Conservation (phyloP, 2,113 vertebrate species). For the Blennius ocellaris region DNA sequence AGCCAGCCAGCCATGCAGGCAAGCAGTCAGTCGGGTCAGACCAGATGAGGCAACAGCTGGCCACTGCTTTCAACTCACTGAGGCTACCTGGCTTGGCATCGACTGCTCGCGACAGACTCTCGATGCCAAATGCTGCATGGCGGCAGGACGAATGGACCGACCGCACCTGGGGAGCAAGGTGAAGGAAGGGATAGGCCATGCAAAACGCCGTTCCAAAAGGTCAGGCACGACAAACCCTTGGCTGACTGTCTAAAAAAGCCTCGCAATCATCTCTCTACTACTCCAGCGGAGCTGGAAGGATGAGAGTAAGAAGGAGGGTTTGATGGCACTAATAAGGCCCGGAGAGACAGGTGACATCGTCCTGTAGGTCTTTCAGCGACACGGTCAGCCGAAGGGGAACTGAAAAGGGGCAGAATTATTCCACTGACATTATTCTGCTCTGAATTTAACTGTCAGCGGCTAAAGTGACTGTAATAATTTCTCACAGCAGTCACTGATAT, state of each 20-base stretch:
- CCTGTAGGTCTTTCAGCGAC: constrained; percentile 13
- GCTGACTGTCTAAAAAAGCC: constrained; percentile 46
- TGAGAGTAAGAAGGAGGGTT: constrained; percentile 33
- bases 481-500: constrained; percentile 39
- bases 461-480: constrained; percentile 44
- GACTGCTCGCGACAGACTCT: constrained; percentile 12
- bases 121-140: constrained; percentile 54
- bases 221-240: constrained; percentile 54
- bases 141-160: constrained; percentile 34
- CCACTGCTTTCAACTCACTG: constrained; percentile 55
- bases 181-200: constrained; percentile 16
- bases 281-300: constrained; percentile 14
- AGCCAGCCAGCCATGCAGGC: constrained; percentile 38
- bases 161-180: constrained; percentile 21
- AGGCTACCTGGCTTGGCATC: constrained; percentile 67
- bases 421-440: constrained; percentile 36
- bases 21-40: constrained; percentile 45
- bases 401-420: constrained; percentile 28
- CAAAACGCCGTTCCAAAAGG: constrained; percentile 45
- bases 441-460: constrained; percentile 52
- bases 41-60: constrained; percentile 70
- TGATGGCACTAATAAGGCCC: constrained; percentile 62
- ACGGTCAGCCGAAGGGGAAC: constrained; percentile 17
- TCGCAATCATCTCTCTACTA: constrained; percentile 38
- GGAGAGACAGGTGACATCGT: constrained; percentile 59